phyloP scores from a whole-genome alignment of 2,113 vertebrate genomes.

The Hippocampus guttulatus region DNA sequence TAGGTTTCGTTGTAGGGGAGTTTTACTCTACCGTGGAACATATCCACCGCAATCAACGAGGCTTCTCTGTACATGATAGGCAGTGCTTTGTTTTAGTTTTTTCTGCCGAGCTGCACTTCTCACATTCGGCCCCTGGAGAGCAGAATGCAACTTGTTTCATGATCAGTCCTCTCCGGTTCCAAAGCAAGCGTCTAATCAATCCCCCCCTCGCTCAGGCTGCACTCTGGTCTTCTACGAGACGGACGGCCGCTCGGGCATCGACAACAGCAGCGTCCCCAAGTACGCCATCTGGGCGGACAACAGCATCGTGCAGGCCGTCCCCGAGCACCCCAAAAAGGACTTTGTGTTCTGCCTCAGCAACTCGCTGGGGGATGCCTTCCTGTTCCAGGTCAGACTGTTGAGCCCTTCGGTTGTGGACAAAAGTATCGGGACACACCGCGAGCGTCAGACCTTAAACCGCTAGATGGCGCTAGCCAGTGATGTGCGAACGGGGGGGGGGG shows the following conservation, averaged over 20 bases:
- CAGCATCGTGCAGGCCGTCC: constrained; percentile 96
- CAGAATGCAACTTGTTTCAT: constrained; percentile 60
- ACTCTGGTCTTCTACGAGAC: constrained; percentile 95
- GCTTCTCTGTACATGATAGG: no score
- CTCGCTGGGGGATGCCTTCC: constrained; percentile 91
- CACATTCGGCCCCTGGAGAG: constrained; percentile 69
- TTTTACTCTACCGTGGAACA: no score
- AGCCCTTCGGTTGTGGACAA: no score
- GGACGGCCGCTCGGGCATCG: constrained; percentile 86
- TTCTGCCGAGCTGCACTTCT: constrained; percentile 60
- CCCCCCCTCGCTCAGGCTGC: constrained; percentile 69
- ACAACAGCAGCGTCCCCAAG: constrained; percentile 91
- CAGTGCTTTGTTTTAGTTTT: background rate
- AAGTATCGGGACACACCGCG: background rate
- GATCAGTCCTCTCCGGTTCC: background rate
- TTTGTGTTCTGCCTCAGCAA: constrained; percentile 99
- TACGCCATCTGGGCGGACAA: constrained; percentile 95
- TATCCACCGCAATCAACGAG: background rate
- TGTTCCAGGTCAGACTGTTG: constrained; percentile 84
- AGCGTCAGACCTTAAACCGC: constrained; percentile 67
- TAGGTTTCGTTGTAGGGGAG: no score
- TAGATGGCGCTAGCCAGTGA: no score
- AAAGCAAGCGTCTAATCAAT: background rate
- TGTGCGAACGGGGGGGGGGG: no score
- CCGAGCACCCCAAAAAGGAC: constrained; percentile 97